Conservation (phyloP, 1,140 invertebrate genomes). For the Danaus plexippus region DNA sequence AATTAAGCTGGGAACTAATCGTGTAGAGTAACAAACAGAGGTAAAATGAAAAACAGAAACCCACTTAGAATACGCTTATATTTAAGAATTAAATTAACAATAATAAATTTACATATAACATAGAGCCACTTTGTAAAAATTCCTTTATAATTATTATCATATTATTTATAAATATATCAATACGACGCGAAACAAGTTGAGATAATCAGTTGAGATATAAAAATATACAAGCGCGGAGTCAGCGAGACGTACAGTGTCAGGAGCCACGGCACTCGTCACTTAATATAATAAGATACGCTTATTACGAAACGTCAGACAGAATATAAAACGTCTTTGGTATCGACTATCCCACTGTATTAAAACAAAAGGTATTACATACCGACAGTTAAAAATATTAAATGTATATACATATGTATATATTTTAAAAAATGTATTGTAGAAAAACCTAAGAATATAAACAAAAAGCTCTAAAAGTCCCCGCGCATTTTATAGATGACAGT, state of each 20-base stretch:
- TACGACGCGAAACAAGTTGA: slow-evolving; percentile 36
- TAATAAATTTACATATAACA: slow-evolving; percentile 46
- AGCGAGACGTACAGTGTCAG: slow-evolving; percentile 14
- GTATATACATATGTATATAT: no score
- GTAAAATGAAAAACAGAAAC: slow-evolving; percentile 38
- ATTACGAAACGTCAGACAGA: neutral
- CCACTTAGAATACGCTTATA: slow-evolving; percentile 60
- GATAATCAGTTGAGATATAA: slow-evolving; percentile 39
- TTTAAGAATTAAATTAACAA: slow-evolving; percentile 53
- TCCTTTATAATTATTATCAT: slow-evolving; percentile 32
- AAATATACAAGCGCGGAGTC: slow-evolving; percentile 47
- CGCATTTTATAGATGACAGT: slow-evolving; percentile 19
- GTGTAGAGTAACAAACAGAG: neutral
- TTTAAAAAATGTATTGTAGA: slow-evolving; percentile 2
- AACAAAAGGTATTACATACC: slow-evolving; percentile 16
- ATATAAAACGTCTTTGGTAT: slow-evolving; percentile 14
- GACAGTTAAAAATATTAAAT: neutral
- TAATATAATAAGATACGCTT: neutral
- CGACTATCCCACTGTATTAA: slow-evolving; percentile 1
- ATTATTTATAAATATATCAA: slow-evolving; percentile 40
- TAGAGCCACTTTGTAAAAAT: slow-evolving; percentile 61
- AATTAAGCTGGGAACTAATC: no score
- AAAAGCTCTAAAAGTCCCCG: slow-evolving; percentile 13
- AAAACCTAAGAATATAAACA: slow-evolving; percentile 6
- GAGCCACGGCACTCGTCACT: slow-evolving; percentile 1